Conservation (phyloP, 2,113 vertebrate species). For the Lipophrys pholis region DNA sequence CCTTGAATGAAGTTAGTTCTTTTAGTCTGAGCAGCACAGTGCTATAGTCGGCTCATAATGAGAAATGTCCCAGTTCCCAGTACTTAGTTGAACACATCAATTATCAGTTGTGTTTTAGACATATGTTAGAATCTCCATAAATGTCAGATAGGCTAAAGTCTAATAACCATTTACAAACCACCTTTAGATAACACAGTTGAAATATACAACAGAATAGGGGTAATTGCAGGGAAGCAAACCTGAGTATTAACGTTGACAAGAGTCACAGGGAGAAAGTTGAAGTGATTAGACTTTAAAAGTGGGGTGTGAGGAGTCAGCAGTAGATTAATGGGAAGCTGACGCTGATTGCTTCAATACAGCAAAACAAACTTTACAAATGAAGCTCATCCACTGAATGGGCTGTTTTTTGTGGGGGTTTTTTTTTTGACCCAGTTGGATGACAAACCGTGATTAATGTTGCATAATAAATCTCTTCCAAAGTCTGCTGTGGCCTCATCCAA, state of each 20-base stretch:
- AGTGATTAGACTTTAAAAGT: slow-evolving; percentile 35
- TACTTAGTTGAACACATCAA: too few species aligned
- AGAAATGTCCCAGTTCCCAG: too few species aligned
- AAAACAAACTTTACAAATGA: slow-evolving; percentile 60
- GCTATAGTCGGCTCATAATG: too few species aligned
- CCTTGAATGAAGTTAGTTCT: too few species aligned
- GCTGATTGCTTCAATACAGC: slow-evolving; percentile 27
- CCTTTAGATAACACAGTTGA: not conserved
- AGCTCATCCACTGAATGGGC: slow-evolving; percentile 29
- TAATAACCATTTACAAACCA: too few species aligned
- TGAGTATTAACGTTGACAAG: not conserved
- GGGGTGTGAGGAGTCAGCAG: slow-evolving; percentile 42
- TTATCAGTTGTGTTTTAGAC: too few species aligned
- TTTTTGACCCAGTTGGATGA: slow-evolving; percentile 67
- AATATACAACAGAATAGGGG: not conserved
- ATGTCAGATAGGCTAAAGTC: too few species aligned
- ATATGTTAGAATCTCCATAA: too few species aligned
- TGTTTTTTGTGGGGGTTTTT: slow-evolving; percentile 8
- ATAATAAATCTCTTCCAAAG: slow-evolving; percentile 37
- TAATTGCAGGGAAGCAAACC: slow-evolving; percentile 15
- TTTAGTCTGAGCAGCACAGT: too few species aligned
- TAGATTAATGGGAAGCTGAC: slow-evolving; percentile 58
- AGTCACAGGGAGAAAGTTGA: slow-evolving; percentile 10
- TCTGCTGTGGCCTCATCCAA: not conserved
- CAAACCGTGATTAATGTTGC: slow-evolving; percentile 57